Evolutionary conservation across 1,140 invertebrate species (phyloP).

Genomic region (Melanaphis sacchari): DNA sequence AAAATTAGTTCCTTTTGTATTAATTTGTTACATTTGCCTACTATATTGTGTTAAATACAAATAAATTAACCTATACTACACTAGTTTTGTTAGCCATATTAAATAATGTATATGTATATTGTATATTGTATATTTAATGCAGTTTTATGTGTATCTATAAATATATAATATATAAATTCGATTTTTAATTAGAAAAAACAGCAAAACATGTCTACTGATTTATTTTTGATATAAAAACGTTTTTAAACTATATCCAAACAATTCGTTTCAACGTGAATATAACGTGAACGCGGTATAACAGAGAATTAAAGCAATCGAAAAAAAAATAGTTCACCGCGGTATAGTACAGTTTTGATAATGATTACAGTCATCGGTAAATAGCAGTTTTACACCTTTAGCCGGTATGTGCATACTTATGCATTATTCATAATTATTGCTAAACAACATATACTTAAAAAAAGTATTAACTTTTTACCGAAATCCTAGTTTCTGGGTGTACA

Average conservation of each 20-base stretch:
- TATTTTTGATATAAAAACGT: neutral
- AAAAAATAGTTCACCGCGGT: neutral
- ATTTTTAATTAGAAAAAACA: neutral
- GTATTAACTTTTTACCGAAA: neutral
- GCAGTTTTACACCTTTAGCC: neutral
- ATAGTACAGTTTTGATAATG: neutral
- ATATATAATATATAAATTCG: neutral
- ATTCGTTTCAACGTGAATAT: neutral
- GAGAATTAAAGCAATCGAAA: neutral
- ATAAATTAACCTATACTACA: conserved; percentile 38
- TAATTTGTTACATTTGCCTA: conserved; percentile 23
- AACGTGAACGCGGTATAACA: neutral
- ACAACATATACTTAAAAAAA: neutral
- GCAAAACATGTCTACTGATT: neutral
- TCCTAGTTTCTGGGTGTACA: neutral
- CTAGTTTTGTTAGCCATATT: conserved; percentile 34
- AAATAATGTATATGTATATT: neutral
- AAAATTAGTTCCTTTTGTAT: conserved; percentile 52
- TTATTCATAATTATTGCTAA: neutral
- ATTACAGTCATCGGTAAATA: neutral
- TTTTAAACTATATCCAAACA: neutral
- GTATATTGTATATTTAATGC: conserved; percentile 3
- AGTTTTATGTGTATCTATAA: neutral
- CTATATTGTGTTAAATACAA: neutral
- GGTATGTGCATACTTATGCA: neutral